Base-by-base conservation (phyloP, 2,797 vertebrate genomes). In the Lindbergichthys nudifrons region DNA sequence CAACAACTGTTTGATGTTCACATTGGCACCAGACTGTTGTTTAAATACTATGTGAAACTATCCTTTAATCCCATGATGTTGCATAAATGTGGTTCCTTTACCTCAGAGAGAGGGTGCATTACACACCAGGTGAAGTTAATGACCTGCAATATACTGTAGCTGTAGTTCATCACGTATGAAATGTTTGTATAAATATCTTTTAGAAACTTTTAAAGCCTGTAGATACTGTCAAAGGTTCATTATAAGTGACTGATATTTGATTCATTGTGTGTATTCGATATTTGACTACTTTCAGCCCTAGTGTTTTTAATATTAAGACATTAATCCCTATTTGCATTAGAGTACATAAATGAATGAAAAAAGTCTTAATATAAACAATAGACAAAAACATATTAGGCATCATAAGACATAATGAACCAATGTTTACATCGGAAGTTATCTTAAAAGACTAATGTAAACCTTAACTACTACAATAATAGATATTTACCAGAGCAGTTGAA, bases 401-500 rank as follows among this genome's bases (percentile, higher is more conserved):
- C 43, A 41, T 16, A 53, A 41, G 48, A 21, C 42, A 47, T 21
- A 8, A 26, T 45, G 15, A 19, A 42, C 39, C 3, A 7, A 47
- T 18, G 30, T 48, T 52, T 43, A 21, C 23, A 62, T 61, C 11
- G 46, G 13, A 58, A 68, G 14, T 23, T 11, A 47, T 70, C 52
- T 41, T n/a, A 41, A 48, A 18, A 68, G 10, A 18, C 30, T 9
- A 19, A 14, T 51, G 18, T n/a, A 26, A 59, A 23, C 42, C 48
- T 11, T 15, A 30, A 42, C 62, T 30, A 52, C 58, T n/a, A 0
- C 19, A 36, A 46, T 19, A 26, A 18, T 47, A 14, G 14, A 66
- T 74, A 43, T 46, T 59, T 30, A 57, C 39, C 32, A 39, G 13
- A 67, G 16, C 7, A 71, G 14, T 41, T 69, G 26, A 36, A n/a